Evolutionary conservation across 1,140 invertebrate species (phyloP).

Genomic region (Heliconius nattereri): DNA sequence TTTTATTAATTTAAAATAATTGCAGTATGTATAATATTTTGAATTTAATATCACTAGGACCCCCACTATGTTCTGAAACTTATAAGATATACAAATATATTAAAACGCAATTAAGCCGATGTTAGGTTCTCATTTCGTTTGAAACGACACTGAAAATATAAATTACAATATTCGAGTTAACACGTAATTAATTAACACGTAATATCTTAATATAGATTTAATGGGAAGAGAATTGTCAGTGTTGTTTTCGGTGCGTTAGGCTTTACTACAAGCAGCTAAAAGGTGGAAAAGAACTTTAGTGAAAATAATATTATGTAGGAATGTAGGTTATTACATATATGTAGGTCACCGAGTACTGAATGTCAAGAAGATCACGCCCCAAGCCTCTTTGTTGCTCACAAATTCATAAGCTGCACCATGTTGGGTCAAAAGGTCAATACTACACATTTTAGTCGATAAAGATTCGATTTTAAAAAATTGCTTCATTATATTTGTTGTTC

Average conservation of each 20-base stretch:
- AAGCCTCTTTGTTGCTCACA: not conserved
- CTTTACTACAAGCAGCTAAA: not conserved
- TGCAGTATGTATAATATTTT: not conserved
- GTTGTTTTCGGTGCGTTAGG: too few species aligned
- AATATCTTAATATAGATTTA: not conserved
- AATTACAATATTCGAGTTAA: too few species aligned
- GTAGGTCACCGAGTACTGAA: slow-evolving; percentile 48
- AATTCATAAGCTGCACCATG: slow-evolving; percentile 17
- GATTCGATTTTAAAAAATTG: too few species aligned
- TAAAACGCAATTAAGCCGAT: too few species aligned
- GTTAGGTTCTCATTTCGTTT: too few species aligned
- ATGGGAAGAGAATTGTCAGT: not conserved
- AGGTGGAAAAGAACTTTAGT: not conserved
- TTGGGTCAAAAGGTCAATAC: slow-evolving; percentile 18
- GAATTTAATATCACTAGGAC: not conserved
- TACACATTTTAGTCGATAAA: not conserved
- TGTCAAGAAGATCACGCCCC: slow-evolving; percentile 46
- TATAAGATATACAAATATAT: too few species aligned
- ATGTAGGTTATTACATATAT: not conserved
- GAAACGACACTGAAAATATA: not conserved
- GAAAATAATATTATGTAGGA: not conserved
- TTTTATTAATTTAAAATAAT: slow-evolving; percentile 9
- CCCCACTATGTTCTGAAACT: too few species aligned
- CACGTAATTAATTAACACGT: too few species aligned
- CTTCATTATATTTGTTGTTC: too few species aligned